Evolutionary conservation across 2,888 invertebrate species (phyloP), one percentile per base, ranked within the genome.

Genomic region (Prosopocoilus inquinatus): DNA sequence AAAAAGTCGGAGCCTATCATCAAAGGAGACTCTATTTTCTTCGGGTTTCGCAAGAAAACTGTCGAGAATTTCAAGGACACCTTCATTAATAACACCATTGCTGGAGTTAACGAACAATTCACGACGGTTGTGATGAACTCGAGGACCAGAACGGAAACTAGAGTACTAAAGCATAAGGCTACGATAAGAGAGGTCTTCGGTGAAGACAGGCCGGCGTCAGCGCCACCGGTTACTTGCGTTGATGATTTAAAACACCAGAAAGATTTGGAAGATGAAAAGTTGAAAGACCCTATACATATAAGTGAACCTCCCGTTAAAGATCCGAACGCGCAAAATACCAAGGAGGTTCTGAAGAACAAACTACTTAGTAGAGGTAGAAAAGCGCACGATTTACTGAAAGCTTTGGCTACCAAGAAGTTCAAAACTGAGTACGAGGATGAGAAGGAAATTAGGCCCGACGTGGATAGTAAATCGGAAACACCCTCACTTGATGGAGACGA

Each of bases 161-260:
- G 88, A 66, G 82, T 87, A 12, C 73, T 84, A 63, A 89, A 90
- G 73, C 87, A 88, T 69, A 81, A 88, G 66, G 89, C 89, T 39
- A 88, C 89, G 2, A 90, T 91, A 41, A 86, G 89, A 64, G 90
- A 91, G 77, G 90, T 91, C 2, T 91, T 92, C 73, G 91, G 91
- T 1, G 82, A 83, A 58, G 91, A 91, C 67, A 80, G 91, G 39
- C 90, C 92, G 0, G 90, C 91, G 0, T 91, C 91, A 0, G 91
- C 91, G 0, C 91, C 91, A 0, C 91, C 91, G 0, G 81, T 82
- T 58, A 82, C 86, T 1, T 85, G 83, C 66, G 79, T 82, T 2
- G 80, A 81, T 70, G 63, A 71, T 41, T 49, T 55, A 60, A 50
- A 80, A 72, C 68, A 56, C 53, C 53, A 60, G 60, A 39, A 60